phyloP scores from a whole-genome alignment of 2,888 invertebrate genomes.

The Formica aserva region DNA sequence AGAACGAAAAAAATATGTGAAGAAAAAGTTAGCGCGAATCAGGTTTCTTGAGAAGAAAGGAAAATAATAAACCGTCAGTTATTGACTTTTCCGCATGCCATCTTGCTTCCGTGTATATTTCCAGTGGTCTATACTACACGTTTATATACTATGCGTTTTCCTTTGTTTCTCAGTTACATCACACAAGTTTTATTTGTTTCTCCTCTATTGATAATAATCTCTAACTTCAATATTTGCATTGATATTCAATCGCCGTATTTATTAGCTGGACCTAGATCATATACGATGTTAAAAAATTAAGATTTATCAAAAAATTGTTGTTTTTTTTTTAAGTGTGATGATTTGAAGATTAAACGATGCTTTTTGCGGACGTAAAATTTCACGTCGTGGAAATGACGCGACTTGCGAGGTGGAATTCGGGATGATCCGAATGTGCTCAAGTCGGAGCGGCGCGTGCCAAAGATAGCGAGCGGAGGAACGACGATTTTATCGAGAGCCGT shows the following conservation, averaged over 20 bases:
- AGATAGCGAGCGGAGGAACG: slow-evolving; percentile 64
- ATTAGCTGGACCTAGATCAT: neutral
- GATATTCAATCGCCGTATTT: neutral
- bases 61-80: slow-evolving; percentile 36
- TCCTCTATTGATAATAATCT: neutral
- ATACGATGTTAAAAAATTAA: neutral
- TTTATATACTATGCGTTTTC: slow-evolving; percentile 13
- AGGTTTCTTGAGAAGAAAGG: neutral
- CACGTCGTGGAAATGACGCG: slow-evolving; percentile 14
- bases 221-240: neutral
- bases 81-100: slow-evolving; percentile 47
- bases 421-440: slow-evolving; percentile 38
- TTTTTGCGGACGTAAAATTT: neutral
- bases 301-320: neutral
- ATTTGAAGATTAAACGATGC: neutral
- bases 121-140: slow-evolving; percentile 13
- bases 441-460: slow-evolving; percentile 54
- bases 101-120: slow-evolving; percentile 42
- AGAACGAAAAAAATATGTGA: neutral
- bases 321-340: neutral
- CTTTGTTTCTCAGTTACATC: neutral
- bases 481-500: slow-evolving; percentile 56
- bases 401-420: slow-evolving; percentile 49
- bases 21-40: neutral
- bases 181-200: neutral